Evolutionary conservation across 2,888 invertebrate species (phyloP).

Genomic region (Phasia obesa): DNA sequence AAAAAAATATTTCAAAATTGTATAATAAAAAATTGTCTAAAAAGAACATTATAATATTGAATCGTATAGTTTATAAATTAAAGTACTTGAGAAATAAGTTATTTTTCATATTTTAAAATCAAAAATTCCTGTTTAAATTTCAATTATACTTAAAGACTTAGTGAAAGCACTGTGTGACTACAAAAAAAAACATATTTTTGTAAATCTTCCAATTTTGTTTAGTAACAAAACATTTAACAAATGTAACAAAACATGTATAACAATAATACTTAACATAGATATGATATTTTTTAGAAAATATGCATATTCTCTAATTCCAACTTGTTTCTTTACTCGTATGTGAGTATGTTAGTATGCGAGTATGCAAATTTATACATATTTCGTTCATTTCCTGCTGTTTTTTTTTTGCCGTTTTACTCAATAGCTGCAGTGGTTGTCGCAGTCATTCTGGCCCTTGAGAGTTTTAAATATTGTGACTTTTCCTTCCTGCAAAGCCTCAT

Average conservation of each 20-base stretch:
- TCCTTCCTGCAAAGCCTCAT: not conserved
- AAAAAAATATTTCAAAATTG: no score
- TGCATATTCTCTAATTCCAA: constrained; percentile 5
- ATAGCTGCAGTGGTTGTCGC: constrained; percentile 38
- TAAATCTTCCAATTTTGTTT: not conserved
- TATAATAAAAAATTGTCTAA: no score
- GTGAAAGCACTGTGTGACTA: no score
- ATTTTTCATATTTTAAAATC: not conserved
- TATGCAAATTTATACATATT: constrained; percentile 31
- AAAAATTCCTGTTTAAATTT: not conserved
- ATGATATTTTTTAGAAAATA: not conserved
- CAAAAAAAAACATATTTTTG: not conserved
- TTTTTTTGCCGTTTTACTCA: not conserved
- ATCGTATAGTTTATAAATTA: no score
- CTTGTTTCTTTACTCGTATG: not conserved
- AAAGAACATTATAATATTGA: no score
- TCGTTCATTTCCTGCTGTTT: constrained; percentile 39
- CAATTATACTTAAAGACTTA: no score
- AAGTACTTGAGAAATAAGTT: no score
- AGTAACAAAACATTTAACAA: constrained; percentile 13
- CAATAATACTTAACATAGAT: constrained; percentile 13
- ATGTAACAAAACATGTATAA: constrained; percentile 5
- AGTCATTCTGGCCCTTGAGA: constrained; percentile 32
- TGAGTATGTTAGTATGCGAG: not conserved
- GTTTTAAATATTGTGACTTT: constrained; percentile 42